Conservation (phyloP, 2,888 invertebrate genomes). For the Drosophila aldrichi region DNA sequence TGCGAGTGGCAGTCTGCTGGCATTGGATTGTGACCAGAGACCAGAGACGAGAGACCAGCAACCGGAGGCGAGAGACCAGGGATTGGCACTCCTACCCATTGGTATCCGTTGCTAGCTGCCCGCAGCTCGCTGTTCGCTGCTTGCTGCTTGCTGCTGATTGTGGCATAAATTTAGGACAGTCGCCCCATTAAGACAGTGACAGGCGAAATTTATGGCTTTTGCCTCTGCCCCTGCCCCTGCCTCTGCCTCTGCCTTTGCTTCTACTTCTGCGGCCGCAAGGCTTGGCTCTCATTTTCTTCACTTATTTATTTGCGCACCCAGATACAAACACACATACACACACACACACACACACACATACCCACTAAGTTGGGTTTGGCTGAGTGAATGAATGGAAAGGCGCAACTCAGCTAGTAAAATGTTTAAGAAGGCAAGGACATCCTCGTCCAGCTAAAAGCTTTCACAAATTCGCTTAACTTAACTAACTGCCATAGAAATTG, state of each 20-base stretch:
- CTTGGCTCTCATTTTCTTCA: constrained; percentile 72
- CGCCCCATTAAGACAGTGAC: constrained; percentile 83
- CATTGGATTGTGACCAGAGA: constrained; percentile 16
- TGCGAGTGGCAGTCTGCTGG: constrained; percentile 23
- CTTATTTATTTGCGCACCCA: constrained; percentile 55
- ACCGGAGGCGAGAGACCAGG: constrained; percentile 8
- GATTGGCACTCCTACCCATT: constrained; percentile 39
- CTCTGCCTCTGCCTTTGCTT: constrained; percentile 43
- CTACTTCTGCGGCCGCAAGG: constrained; percentile 45
- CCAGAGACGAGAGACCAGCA: constrained; percentile 4
- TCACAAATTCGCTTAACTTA: neutral
- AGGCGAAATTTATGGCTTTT: constrained; percentile 82
- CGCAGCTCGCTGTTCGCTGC: constrained; percentile 19
- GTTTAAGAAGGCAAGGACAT: constrained; percentile 25
- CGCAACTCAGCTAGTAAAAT: constrained; percentile 34
- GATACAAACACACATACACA: constrained; percentile 30
- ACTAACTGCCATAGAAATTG: neutral
- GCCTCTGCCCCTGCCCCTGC: constrained; percentile 31
- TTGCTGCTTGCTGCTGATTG: constrained; percentile 78
- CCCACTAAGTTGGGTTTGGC: constrained; percentile 18
- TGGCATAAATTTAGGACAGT: constrained; percentile 82
- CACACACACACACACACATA: constrained; percentile 5
- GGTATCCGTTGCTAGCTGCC: constrained; percentile 19
- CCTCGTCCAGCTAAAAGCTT: neutral
- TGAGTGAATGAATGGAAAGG: constrained; percentile 5